These are phyloP conservation scores for Pentalonia nigronervosa DNA, from an alignment of 1,140 invertebrate genomes.

Conservation along the genomic window DNA sequence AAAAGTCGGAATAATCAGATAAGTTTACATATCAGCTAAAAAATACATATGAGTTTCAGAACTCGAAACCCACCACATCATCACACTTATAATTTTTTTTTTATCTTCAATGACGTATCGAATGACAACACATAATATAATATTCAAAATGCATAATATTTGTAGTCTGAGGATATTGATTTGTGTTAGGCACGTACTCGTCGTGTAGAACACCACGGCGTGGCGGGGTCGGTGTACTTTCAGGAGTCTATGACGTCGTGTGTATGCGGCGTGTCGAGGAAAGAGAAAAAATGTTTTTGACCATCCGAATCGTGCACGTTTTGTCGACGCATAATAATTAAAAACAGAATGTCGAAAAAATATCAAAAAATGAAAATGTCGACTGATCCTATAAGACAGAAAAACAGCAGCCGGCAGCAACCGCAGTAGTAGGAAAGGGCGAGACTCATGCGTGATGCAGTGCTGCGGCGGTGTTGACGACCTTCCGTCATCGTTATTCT, in stretches of 20 bases:
- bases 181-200: neutral
- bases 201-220: neutral
- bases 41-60: neutral
- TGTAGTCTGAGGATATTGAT: conserved; percentile 2
- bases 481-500: conserved; percentile 7
- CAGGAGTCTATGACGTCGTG: neutral
- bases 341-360: conserved; percentile 10
- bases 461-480: conserved; percentile 7
- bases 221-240: conserved; percentile 8
- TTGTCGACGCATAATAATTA: neutral
- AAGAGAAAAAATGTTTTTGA: neutral
- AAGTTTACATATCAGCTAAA: neutral
- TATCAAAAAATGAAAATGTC: neutral
- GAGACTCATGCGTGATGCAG: neutral
- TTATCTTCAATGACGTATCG: neutral
- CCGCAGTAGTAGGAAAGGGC: neutral
- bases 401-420: neutral
- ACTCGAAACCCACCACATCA: neutral
- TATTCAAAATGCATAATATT: conserved; percentile 35
- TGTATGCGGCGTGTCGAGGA: neutral
- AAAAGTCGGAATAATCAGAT: neutral
- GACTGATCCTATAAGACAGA: too few relatives aligned
- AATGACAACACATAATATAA: conserved; percentile 25
- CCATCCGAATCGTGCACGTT: neutral
- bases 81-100: neutral